These are phyloP conservation scores for Galleria mellonella DNA, from an alignment of 1,140 invertebrate species.

Conservation along the genomic window DNA sequence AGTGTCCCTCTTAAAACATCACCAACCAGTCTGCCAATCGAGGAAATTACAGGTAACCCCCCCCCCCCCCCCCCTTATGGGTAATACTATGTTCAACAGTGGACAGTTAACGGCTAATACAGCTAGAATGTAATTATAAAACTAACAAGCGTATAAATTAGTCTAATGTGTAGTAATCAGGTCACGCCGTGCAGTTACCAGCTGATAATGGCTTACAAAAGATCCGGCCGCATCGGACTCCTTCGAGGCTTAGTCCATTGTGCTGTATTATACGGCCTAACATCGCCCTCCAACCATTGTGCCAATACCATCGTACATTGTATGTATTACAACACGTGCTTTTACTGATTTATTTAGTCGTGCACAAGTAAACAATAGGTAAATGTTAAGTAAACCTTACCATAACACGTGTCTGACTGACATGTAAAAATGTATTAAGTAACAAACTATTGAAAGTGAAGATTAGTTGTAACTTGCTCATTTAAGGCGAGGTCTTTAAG, in stretches of 20 bases:
- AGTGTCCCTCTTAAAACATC: too few relatives aligned
- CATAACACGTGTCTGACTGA: too few relatives aligned
- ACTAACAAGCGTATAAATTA: conserved; percentile 11
- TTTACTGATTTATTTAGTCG: not conserved
- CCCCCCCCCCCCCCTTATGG: too few relatives aligned
- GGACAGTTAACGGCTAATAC: too few relatives aligned
- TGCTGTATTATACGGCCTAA: not conserved
- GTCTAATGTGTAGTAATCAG: conserved; percentile 21
- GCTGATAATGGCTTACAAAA: conserved; percentile 24
- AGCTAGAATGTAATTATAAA: not conserved
- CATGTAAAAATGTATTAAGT: conserved; percentile 8
- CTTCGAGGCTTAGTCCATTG: not conserved
- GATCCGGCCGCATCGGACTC: conserved; percentile 21
- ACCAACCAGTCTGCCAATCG: too few relatives aligned
- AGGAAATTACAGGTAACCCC: too few relatives aligned
- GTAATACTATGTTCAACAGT: too few relatives aligned
- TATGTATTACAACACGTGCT: not conserved
- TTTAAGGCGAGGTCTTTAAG: too few relatives aligned
- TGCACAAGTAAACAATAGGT: too few relatives aligned
- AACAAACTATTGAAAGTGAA: conserved; percentile 10
- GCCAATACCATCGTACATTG: not conserved
- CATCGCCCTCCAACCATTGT: conserved; percentile 14
- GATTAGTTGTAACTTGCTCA: too few relatives aligned
- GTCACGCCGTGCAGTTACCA: conserved; percentile 3
- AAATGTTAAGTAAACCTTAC: too few relatives aligned